Conservation (phyloP, 2,113 vertebrate species). For the Lepisosteus oculatus region DNA sequence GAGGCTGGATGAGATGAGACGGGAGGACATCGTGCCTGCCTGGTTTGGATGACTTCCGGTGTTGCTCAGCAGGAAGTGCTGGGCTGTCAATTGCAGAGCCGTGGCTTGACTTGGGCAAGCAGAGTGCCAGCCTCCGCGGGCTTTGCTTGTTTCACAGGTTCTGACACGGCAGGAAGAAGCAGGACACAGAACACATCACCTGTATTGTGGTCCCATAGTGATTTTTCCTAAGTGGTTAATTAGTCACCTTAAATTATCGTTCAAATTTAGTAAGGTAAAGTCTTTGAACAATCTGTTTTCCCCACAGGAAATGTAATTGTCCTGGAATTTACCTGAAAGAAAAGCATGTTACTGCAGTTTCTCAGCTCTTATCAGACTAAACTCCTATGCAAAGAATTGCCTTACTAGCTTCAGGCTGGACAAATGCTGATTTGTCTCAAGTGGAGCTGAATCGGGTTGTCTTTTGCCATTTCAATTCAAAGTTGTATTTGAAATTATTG, state of each 20-base stretch:
- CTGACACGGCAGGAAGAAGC: not conserved
- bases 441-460: no score
- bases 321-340: no score
- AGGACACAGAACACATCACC: not conserved
- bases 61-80: not conserved
- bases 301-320: no score
- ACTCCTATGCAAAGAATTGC: no score
- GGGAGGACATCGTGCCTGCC: not conserved
- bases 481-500: no score
- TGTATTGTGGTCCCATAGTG: not conserved
- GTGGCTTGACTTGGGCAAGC: not conserved
- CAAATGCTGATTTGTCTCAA: no score
- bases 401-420: no score
- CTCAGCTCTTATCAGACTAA: no score
- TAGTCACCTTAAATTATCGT: not conserved
- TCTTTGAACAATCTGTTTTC: not conserved
- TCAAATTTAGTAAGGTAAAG: not conserved
- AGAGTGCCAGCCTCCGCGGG: no score
- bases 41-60: not conserved
- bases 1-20: slow-evolving; percentile 92
- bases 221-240: not conserved
- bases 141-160: no score
- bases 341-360: no score
- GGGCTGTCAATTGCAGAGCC: not conserved
- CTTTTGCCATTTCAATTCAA: no score